Evolutionary conservation across 35 echinoderm and acorn worm genomes (phyloP).

Genomic region (Apostichopus parvimensis): DNA sequence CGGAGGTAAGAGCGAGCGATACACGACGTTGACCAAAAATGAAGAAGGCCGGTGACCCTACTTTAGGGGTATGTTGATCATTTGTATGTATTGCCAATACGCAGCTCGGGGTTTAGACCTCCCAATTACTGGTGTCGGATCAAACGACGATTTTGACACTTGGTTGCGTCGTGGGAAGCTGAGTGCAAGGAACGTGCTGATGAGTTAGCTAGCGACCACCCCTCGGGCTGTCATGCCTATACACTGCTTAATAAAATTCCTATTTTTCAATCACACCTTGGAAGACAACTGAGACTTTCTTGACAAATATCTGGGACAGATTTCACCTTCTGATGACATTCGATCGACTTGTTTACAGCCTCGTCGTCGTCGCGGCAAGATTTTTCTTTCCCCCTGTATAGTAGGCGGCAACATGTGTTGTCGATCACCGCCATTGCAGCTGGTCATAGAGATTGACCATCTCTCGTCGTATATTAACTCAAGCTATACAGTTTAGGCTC

Average conservation of each 20-base stretch:
- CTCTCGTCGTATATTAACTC: no score
- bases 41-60: not conserved
- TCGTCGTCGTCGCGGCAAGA: not conserved
- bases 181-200: slow-evolving; percentile 48
- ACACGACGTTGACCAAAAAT: not conserved
- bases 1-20: not conserved
- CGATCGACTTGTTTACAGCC: slow-evolving; percentile 49
- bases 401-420: not conserved
- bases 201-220: slow-evolving; percentile 45
- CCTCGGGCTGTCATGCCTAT: slow-evolving; percentile 38
- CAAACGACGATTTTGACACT: slow-evolving; percentile 36
- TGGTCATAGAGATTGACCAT: not conserved
- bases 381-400: not conserved
- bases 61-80: not conserved
- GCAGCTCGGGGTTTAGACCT: slow-evolving; percentile 13
- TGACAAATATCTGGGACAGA: slow-evolving; percentile 52
- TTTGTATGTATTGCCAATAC: not conserved
- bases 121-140: slow-evolving; percentile 20
- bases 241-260: slow-evolving; percentile 51
- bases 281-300: slow-evolving; percentile 54
- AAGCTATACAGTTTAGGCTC: no score
- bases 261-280: slow-evolving; percentile 50
- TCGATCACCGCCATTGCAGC: not conserved
- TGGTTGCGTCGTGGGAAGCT: slow-evolving; percentile 51
- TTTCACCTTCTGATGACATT: slow-evolving; percentile 41